A percentile compares a stretch with the other conserved stretches of the same genome.
phyloP scores from a whole-genome alignment of 2,888 invertebrate genomes.

The Diarsia dahlii region DNA sequence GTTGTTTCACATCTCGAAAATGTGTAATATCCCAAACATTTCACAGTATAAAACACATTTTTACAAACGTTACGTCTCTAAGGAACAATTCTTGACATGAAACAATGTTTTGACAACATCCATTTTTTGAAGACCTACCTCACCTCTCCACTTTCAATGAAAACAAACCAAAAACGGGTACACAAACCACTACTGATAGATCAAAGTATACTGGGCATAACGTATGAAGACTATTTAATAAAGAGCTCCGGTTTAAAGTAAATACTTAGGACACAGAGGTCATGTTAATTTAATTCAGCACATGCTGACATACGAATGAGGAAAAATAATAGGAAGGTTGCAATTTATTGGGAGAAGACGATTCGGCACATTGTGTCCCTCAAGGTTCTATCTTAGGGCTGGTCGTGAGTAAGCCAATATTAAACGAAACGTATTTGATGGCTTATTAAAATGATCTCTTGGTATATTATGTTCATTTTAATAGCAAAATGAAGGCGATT shows the following conservation, averaged over 20 bases:
- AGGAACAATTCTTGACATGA: conserved; percentile 72
- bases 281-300: conserved; percentile 44
- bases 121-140: conserved; percentile 60
- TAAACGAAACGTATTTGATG: neutral
- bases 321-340: conserved; percentile 35
- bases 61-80: conserved; percentile 67
- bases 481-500: neutral
- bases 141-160: conserved; percentile 34
- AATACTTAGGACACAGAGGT: conserved; percentile 42
- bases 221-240: conserved; percentile 45
- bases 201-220: conserved; percentile 55
- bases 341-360: conserved; percentile 32
- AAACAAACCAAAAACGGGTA: conserved; percentile 29
- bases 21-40: conserved; percentile 66
- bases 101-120: conserved; percentile 68
- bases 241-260: conserved; percentile 48
- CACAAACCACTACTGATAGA: conserved; percentile 25
- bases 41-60: conserved; percentile 68
- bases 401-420: conserved; percentile 21
- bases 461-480: neutral
- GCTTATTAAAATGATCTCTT: conserved; percentile 5
- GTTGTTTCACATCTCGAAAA: conserved; percentile 53
- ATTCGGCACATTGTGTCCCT: conserved; percentile 39
- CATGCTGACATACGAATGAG: conserved; percentile 17
- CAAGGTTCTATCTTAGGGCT: conserved; percentile 25